A percentile compares a stretch with the other conserved stretches of the same genome.
phyloP scores from a whole-genome alignment of 2,797 vertebrate species.

The Phrynocephalus vlangalii region DNA sequence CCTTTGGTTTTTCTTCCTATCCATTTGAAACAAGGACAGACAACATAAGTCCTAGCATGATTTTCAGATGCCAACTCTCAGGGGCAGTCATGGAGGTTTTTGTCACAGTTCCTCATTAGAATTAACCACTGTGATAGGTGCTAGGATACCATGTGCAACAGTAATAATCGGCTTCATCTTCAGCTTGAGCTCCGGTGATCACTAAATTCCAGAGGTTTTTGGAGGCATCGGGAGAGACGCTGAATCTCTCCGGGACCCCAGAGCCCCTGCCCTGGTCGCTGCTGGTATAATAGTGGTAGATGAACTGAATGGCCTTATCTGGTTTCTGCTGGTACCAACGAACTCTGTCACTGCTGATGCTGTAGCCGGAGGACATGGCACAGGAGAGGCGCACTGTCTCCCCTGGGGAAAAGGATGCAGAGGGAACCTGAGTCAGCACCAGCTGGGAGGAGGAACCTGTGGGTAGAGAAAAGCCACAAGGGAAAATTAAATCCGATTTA shows the following conservation, averaged over 20 bases:
- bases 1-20: no score
- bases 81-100: not conserved
- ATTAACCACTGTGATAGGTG: not conserved
- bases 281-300: not conserved
- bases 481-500: not conserved
- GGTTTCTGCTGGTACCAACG: not conserved
- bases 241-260: constrained; percentile 12
- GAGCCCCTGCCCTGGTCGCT: not conserved
- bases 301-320: not conserved
- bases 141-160: not conserved
- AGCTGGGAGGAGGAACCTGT: not conserved
- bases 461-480: no score
- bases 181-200: not conserved
- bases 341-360: not conserved
- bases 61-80: no score
- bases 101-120: constrained; percentile 20
- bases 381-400: not conserved
- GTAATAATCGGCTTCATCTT: not conserved
- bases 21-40: no score
- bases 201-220: not conserved
- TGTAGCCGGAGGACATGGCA: not conserved
- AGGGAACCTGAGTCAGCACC: not conserved
- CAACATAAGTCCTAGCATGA: no score
- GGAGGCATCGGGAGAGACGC: not conserved
- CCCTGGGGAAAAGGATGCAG: not conserved